Conservation (phyloP, 2,888 invertebrate genomes). For the Itoplectis maculator region DNA sequence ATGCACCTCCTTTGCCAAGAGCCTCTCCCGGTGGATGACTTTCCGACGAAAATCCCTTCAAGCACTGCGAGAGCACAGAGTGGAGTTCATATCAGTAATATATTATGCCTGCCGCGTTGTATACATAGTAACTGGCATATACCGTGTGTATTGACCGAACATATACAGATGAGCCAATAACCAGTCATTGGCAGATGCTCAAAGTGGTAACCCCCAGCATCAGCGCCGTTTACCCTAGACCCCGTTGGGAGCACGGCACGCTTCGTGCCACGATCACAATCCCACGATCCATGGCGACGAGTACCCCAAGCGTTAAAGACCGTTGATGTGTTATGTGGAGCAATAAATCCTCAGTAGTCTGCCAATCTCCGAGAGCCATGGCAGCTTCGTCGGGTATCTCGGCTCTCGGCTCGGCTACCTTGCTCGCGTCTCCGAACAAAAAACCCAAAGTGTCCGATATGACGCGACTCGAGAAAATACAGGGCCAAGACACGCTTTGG, state of each 20-base stretch:
- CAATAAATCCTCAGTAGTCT: conserved; percentile 60
- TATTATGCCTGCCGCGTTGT: not conserved
- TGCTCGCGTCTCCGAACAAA: not conserved
- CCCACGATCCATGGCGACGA: conserved; percentile 24
- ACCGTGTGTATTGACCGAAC: not conserved
- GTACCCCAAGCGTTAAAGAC: conserved; percentile 33
- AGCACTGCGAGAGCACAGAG: not conserved
- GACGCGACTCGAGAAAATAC: conserved; percentile 46
- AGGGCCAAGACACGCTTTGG: conserved; percentile 31
- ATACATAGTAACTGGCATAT: not conserved
- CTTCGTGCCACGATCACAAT: conserved; percentile 16
- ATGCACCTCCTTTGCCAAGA: not conserved
- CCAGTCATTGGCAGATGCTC: not conserved
- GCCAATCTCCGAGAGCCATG: conserved; percentile 57
- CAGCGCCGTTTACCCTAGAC: not conserved
- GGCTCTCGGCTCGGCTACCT: not conserved
- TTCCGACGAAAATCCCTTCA: not conserved
- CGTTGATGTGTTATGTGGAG: conserved; percentile 52
- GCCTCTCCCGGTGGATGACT: not conserved
- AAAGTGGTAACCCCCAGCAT: conserved; percentile 16
- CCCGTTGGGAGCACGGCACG: conserved; percentile 6
- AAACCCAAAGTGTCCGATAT: not conserved
- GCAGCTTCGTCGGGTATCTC: conserved; percentile 36
- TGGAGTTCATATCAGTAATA: not conserved
- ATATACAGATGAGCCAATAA: not conserved